Conservation (phyloP, 2,113 vertebrate species). For the Myotis lucifugus region DNA sequence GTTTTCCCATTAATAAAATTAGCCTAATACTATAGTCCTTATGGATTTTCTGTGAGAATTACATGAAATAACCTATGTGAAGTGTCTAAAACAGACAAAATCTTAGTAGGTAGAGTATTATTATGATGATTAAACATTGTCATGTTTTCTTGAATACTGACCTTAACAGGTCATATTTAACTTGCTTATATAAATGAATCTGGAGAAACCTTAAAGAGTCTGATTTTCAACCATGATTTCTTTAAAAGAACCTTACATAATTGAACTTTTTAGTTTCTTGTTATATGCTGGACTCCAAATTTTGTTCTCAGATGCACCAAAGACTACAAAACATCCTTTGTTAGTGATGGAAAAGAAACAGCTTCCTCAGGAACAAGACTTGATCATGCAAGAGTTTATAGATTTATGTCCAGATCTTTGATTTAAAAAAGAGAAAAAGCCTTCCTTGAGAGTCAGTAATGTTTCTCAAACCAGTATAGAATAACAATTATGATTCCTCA, state of each 20-base stretch:
- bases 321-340: neutral
- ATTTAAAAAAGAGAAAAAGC: conserved; percentile 57
- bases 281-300: neutral
- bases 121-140: neutral
- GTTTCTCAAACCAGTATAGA: conserved; percentile 48
- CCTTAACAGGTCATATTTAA: conserved; percentile 37
- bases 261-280: conserved; percentile 10
- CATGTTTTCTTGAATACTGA: neutral
- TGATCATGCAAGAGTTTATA: neutral
- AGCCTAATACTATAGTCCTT: neutral
- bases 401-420: conserved; percentile 39
- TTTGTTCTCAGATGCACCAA: neutral
- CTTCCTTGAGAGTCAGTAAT: conserved; percentile 55
- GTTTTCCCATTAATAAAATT: neutral
- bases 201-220: neutral
- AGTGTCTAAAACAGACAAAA: neutral
- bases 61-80: neutral
- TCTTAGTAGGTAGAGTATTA: neutral
- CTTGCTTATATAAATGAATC: conserved; percentile 25
- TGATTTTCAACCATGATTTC: conserved; percentile 18
- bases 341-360: conserved; percentile 1
- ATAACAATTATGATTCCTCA: conserved; percentile 67
- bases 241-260: neutral
- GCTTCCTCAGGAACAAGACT: conserved; percentile 31
- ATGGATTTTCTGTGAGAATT: neutral